A percentile compares a stretch with the other conserved stretches of the same genome.
These are phyloP conservation scores for Drymonia ruficornis DNA, from an alignment of 2,888 invertebrate species.

Conservation along the genomic window DNA sequence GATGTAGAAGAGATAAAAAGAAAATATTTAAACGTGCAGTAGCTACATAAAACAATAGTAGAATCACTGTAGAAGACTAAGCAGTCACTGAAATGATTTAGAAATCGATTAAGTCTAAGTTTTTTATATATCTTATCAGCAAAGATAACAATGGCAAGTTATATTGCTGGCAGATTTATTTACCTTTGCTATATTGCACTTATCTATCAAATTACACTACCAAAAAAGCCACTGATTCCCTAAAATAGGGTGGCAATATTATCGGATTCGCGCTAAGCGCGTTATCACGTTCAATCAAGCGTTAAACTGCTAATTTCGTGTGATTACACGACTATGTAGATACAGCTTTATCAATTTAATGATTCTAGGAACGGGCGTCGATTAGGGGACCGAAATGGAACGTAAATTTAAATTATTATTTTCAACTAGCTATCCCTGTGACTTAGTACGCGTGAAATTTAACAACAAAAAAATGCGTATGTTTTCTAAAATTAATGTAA, in stretches of 20 bases:
- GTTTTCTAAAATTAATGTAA: too few relatives aligned
- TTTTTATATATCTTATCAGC: background rate
- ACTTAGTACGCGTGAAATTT: too few relatives aligned
- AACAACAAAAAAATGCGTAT: too few relatives aligned
- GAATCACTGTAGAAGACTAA: too few relatives aligned
- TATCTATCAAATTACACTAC: slow-evolving; percentile 10
- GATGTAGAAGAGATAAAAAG: too few relatives aligned
- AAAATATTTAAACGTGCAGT: too few relatives aligned
- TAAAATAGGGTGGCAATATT: slow-evolving; percentile 29
- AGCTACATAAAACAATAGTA: too few relatives aligned
- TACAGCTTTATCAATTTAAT: slow-evolving; percentile 34
- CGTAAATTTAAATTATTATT: background rate
- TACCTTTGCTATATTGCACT: background rate
- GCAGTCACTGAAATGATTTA: too few relatives aligned
- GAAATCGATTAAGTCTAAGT: too few relatives aligned
- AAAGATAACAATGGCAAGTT: background rate
- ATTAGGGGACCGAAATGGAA: background rate
- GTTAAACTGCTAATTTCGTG: slow-evolving; percentile 17
- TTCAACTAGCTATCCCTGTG: too few relatives aligned
- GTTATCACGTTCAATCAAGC: slow-evolving; percentile 23
- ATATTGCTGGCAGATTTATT: background rate
- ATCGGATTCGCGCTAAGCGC: slow-evolving; percentile 13
- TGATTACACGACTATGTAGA: slow-evolving; percentile 33
- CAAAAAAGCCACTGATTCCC: slow-evolving; percentile 11
- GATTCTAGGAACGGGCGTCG: slow-evolving; percentile 18